These are phyloP conservation scores for Xerus rutilus DNA, from an alignment of 2,797 vertebrate species.

Conservation along the genomic window DNA sequence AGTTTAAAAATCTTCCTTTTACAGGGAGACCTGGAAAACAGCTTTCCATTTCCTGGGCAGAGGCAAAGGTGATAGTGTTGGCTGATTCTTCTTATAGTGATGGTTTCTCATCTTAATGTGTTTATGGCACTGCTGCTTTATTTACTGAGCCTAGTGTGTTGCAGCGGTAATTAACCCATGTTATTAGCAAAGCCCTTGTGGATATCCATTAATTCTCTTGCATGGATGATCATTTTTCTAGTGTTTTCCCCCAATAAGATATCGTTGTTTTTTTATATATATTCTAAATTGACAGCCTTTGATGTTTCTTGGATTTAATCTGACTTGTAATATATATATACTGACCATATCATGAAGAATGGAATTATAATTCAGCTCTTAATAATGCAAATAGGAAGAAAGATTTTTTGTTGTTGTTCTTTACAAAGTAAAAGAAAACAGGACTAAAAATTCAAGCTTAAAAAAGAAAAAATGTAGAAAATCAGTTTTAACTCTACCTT, in stretches of 20 bases:
- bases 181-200: constrained; percentile 94
- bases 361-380: constrained; percentile 74
- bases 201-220: constrained; percentile 90
- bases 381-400: constrained; percentile 80
- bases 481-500: constrained; percentile 64
- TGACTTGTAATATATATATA: constrained; percentile 59
- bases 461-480: constrained; percentile 76
- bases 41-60: constrained; percentile 85
- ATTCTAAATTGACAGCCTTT: constrained; percentile 62
- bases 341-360: constrained; percentile 59
- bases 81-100: constrained; percentile 83
- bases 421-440: constrained; percentile 47
- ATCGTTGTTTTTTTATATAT: constrained; percentile 78
- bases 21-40: constrained; percentile 83
- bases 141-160: constrained; percentile 93
- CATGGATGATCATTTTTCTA: constrained; percentile 88
- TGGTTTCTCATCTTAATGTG: constrained; percentile 90
- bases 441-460: constrained; percentile 36
- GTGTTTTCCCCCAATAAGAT: constrained; percentile 72
- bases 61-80: constrained; percentile 29
- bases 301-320: constrained; percentile 78
- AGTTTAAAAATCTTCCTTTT: constrained; percentile 80
- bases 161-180: constrained; percentile 95
- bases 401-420: constrained; percentile 63
- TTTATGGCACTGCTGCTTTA: constrained; percentile 90